Evolutionary conservation across 2,113 vertebrate species (phyloP), one percentile per base, ranked within the genome.

Genomic region (Pituophis catenifer): DNA sequence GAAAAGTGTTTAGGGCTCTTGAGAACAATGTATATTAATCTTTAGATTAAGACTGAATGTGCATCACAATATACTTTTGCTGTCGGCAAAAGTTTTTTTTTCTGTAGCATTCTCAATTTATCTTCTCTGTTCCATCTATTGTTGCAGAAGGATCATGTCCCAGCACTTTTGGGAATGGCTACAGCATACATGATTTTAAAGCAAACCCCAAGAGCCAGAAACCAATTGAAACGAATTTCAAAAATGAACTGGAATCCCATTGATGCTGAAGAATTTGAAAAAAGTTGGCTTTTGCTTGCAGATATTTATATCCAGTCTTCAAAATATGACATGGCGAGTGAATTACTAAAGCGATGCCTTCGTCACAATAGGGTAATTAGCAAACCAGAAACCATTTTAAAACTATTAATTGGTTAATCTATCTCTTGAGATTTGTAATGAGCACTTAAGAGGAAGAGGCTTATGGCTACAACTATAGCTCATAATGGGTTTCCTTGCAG

Each of bases 281-380:
- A 99, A 97, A 99, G 99, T 96, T 99, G 99, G 99, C 97, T 99
- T 93, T 98, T 99, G 8, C 98, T 99, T 96, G 99, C 99, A 54
- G 99, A 99, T 96, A 99, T 99, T 96, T 99, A 99, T 96, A 99
- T 99, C 97, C 98, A 99, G 55, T 99, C 99, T 8, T 98, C 98
- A 95, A 99, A 99, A 97, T 99, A 99, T 0, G 99, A 99, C 97
- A 98, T 99, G 98, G 99, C 99, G 0, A 98, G 98, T 85, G 99
- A 99, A 92, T 97, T 99, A 11, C 92, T 99, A 26, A 99, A 98
- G 94, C 98, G 98, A 58, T 99, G 99, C 93, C 98, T 99, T 88
- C 98, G 98, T 91, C 98, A 99, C 94, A 99, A 99, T 96, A 99
- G 98, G 98, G 99, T 99, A 96, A 94, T 95, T 95, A 52, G 90